These are phyloP conservation scores for Sternotherus odoratus DNA, from an alignment of 2,797 vertebrate genomes.

Conservation along the genomic window DNA sequence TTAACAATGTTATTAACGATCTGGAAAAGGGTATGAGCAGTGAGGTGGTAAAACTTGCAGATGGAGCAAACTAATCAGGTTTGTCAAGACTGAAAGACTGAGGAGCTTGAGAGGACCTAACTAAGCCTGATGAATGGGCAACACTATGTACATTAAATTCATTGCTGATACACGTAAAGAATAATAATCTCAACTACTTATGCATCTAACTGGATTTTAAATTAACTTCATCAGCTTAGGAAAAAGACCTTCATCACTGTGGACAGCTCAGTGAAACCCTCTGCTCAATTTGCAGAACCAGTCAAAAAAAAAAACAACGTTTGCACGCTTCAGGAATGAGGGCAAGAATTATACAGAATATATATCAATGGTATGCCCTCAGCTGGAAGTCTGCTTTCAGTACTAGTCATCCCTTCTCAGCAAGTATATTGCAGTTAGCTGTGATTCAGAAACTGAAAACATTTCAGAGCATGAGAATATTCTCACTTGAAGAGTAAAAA, in stretches of 20 bases:
- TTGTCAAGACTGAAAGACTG: background rate
- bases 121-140: background rate
- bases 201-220: background rate
- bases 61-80: background rate
- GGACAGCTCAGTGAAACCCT: background rate
- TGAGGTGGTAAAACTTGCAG: background rate
- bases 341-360: background rate
- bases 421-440: background rate
- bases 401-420: background rate
- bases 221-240: background rate
- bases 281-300: background rate
- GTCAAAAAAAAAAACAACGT: background rate
- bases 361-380: background rate
- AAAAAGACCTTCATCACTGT: background rate
- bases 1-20: background rate
- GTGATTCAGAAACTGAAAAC: background rate
- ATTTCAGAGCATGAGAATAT: background rate
- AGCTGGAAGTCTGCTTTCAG: background rate
- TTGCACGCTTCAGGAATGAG: background rate
- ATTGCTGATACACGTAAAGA: background rate
- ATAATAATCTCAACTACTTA: conserved; percentile 10
- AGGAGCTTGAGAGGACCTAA: background rate
- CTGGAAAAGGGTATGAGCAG: background rate
- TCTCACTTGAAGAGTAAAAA: background rate
- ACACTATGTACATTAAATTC: background rate